A percentile compares a stretch with the other conserved stretches of the same genome.
phyloP scores from a whole-genome alignment of 2,888 invertebrate genomes.

The Drosophila niveifrons region DNA sequence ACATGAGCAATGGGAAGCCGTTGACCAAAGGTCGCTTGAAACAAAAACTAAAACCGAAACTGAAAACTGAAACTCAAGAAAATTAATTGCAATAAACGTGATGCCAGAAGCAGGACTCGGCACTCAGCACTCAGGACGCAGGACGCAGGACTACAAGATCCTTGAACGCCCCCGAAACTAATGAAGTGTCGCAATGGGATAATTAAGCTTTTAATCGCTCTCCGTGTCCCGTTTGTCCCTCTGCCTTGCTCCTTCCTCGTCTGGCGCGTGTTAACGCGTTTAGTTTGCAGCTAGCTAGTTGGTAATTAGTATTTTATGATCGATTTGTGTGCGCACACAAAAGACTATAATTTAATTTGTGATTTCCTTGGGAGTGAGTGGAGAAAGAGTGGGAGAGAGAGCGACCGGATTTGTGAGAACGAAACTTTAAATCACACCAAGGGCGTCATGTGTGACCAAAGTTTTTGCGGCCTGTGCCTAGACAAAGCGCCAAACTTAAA shows the following conservation, averaged over 20 bases:
- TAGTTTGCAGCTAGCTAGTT: conserved; percentile 44
- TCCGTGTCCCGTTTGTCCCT: conserved; percentile 28
- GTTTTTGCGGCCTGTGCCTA: conserved; percentile 65
- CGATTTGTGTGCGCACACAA: conserved; percentile 72
- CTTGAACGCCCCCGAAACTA: conserved; percentile 70
- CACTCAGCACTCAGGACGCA: too few species aligned
- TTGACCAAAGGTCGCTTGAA: conserved; percentile 60
- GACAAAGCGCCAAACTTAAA: conserved; percentile 74
- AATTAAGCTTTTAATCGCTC: conserved; percentile 78
- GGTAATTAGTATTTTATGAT: conserved; percentile 80
- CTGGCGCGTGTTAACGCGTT: conserved; percentile 63
- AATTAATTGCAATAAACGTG: conserved; percentile 80
- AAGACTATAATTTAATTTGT: conserved; percentile 75
- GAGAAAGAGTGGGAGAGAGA: neutral
- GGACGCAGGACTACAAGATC: conserved; percentile 15
- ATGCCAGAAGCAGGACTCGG: conserved; percentile 21
- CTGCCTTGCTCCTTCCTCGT: neutral
- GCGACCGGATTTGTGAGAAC: conserved; percentile 35
- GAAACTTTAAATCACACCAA: conserved; percentile 59
- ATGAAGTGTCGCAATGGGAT: conserved; percentile 81
- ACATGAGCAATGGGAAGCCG: conserved; percentile 35
- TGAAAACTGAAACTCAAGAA: conserved; percentile 67
- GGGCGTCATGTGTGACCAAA: conserved; percentile 64
- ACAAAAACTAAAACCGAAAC: conserved; percentile 62
- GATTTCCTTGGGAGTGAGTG: conserved; percentile 46